phyloP scores from a whole-genome alignment of 2,113 vertebrate species.

The Eidolon helvum region DNA sequence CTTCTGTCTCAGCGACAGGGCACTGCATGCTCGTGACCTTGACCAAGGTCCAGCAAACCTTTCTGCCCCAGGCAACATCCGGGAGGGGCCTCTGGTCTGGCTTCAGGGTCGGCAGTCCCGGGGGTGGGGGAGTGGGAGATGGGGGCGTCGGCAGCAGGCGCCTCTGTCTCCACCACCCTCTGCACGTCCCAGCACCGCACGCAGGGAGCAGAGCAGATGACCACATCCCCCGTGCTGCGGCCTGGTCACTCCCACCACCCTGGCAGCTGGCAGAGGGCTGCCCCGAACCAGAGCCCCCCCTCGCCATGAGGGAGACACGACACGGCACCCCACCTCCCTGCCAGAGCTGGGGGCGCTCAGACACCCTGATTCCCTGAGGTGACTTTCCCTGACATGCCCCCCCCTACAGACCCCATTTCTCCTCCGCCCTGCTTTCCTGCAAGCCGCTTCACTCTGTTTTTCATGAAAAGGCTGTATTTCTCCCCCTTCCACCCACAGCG shows the following conservation, averaged over 20 bases:
- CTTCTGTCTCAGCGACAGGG: background rate
- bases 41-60: background rate
- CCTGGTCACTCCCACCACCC: background rate
- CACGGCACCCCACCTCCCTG: background rate
- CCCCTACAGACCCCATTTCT: too few species aligned
- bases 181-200: background rate
- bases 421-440: too few species aligned
- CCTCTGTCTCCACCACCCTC: too few species aligned
- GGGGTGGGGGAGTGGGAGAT: too few species aligned
- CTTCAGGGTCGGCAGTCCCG: background rate
- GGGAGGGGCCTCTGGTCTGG: background rate
- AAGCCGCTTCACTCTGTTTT: background rate
- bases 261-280: background rate
- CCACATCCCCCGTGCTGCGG: too few species aligned
- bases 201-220: background rate
- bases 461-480: background rate
- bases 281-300: background rate
- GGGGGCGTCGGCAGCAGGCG: background rate
- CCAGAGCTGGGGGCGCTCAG: background rate
- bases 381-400: background rate
- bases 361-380: fast-evolving
- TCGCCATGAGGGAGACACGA: too few species aligned
- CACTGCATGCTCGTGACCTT: fast-evolving
- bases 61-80: background rate
- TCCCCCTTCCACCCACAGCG: background rate